Base-by-base conservation (phyloP, 2,797 vertebrate genomes). In the Eulemur coronatus region DNA sequence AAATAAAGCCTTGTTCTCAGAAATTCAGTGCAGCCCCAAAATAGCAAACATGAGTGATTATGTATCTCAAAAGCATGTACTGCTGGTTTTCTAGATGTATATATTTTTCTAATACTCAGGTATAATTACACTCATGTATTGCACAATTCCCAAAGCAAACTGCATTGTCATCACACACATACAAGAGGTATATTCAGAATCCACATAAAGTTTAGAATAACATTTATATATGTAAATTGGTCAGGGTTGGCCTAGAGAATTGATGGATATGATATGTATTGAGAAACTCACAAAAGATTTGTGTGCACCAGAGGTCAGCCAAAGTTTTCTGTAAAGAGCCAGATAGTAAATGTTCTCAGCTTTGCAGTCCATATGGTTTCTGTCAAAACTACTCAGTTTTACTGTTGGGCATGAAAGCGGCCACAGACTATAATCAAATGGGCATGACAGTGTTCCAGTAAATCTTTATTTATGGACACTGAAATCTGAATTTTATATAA, bases 1-100 rank as follows among this genome's bases (percentile, higher is more conserved):
- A 98, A 95, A 93, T 97, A 98, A 98, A 98, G 84, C 91, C 95
- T 97, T 97, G 97, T 97, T 97, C 85, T 97, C 70, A 79, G 95
- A 98, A 98, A 92, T 86, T 96, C 70, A 93, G 59, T 93, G 41
- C 94, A 97, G 93, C 92, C 97, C 91, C 90, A 97, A 97, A 95
- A 97, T 63, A 97, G 84, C 55, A 98, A 98, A 97, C 96, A 96
- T 98, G 97, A 98, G 97, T 93, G 57, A 97, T 96, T 95, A 80
- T 98, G 84, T 84, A 75, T 94, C 88, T 97, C 94, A 75, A 93
- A 97, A 75, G 84, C 96, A 61, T 52, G 73, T 97, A 88, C 41
- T 97, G 96, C 43, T 95, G 75, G 6, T 72, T 93, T 97, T 59
- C 92, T 96, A 70, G 50, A 96, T 97, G 73, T 94, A 94, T 96